Conservation (phyloP, 2,888 invertebrate species). For the Himalopsyche japonica region DNA sequence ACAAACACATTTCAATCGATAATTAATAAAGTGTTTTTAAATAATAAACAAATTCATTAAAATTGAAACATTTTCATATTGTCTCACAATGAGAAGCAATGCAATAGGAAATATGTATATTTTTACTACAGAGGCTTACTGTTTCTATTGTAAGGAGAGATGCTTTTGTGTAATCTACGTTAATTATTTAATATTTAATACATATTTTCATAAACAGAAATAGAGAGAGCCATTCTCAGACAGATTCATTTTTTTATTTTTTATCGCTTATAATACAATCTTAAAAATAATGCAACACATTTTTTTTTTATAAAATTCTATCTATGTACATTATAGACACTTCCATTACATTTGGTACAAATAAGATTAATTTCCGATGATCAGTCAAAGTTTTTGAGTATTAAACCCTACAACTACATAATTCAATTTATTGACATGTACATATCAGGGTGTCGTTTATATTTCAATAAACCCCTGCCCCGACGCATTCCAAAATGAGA, state of each 20-base stretch:
- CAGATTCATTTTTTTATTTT: not conserved
- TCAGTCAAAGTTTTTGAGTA: not conserved
- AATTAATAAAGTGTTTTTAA: too few species aligned
- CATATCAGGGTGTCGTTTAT: not conserved
- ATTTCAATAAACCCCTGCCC: not conserved
- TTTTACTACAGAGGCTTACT: too few species aligned
- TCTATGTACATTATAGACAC: not conserved
- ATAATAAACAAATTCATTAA: too few species aligned
- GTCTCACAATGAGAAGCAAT: too few species aligned
- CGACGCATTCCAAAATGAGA: not conserved
- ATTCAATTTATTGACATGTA: not conserved
- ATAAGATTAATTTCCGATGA: not conserved
- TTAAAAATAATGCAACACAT: not conserved
- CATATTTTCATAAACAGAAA: not conserved
- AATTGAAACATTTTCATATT: too few species aligned
- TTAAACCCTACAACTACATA: not conserved
- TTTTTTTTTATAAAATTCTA: not conserved
- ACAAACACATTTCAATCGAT: too few species aligned
- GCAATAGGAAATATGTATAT: too few species aligned
- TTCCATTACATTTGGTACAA: not conserved
- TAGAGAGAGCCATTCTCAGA: not conserved
- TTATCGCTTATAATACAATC: not conserved
- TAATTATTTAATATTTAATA: not conserved
- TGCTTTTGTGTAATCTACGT: not conserved
- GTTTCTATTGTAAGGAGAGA: too few species aligned